Base-by-base conservation (phyloP, 1,140 invertebrate species). In the Cherax quadricarinatus region DNA sequence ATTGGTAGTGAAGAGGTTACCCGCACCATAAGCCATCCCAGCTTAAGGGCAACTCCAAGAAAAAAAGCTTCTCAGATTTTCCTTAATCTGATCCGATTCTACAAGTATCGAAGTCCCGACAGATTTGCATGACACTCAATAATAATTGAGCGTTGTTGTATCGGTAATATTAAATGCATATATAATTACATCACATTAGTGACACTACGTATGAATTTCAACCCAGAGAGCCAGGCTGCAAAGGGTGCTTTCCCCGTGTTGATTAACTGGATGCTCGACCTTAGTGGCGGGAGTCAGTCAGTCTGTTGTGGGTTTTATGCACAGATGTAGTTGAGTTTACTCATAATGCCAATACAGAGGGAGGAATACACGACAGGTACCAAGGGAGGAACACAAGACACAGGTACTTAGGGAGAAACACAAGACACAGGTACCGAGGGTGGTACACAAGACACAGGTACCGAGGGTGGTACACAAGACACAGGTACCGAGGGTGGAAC, bases 141-240 rank as follows among this genome's bases (percentile, higher is more conserved):
- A 81, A 81, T 81, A 81, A 81, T 81, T 81, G n/a, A 49, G 79
- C 48, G 10, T 53, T 48, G 79, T 81, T 81, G 79, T 51, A 81
- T 81, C 48, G n/a, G 79, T 81, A 81, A 51, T 81, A 81, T 81
- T 81, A 81, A 81, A 81, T 53, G 24, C 41, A 85, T 85, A 85
- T 85, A 70, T 70, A 85, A 62, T 85, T 70, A 85, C 16, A 18
- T 30, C 9, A 30, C 18, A 85, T 62, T 85, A 85, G 79, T 30
- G 48, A 48, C 41, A 81, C 14, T 30, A 16, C 48, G 10, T 14
- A 51, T 51, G 48, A 81, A 81, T 81, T 51, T 51, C 48, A 81
- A 9, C 16, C 24, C 4, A 49, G 79, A 10, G 48, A 81, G 6
- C 10, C 7, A 5, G 7, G 48, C 6, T 10, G 21, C 16, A 1